A percentile compares a stretch with the other conserved stretches of the same genome.
phyloP scores from a whole-genome alignment of 1,140 invertebrate genomes.

The Mamestra configurata region DNA sequence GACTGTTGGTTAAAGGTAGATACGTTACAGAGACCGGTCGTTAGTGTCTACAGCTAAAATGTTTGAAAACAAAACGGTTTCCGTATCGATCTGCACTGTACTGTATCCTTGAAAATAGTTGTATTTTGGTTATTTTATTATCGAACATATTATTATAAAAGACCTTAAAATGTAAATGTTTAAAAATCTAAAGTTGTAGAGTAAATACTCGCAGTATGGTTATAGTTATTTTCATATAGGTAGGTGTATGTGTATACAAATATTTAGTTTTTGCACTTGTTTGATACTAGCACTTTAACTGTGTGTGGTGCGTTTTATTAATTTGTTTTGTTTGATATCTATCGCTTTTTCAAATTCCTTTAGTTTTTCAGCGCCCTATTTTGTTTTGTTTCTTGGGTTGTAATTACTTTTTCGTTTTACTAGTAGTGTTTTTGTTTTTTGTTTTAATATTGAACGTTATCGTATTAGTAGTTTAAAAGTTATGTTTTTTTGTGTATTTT shows the following conservation, averaged over 20 bases:
- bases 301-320: conserved; percentile 21
- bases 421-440: not conserved
- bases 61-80: conserved; percentile 4
- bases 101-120: not conserved
- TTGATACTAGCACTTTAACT: conserved; percentile 6
- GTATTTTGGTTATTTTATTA: not conserved
- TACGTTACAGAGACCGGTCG: no score
- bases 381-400: not conserved
- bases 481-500: no score
- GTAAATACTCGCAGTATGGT: not conserved
- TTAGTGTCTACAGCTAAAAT: not conserved
- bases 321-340: not conserved
- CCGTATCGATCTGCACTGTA: not conserved
- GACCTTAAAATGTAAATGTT: no score
- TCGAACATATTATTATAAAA: not conserved
- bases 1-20: no score
- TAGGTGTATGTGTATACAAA: no score
- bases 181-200: no score
- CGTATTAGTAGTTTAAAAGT: no score
- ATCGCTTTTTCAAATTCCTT: not conserved
- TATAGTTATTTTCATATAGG: not conserved
- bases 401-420: not conserved
- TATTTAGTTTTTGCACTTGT: conserved; percentile 34
- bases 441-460: not conserved
- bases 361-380: conserved; percentile 1